Evolutionary conservation across 2,888 invertebrate species (phyloP).

Genomic region (Octonoba sinensis): DNA sequence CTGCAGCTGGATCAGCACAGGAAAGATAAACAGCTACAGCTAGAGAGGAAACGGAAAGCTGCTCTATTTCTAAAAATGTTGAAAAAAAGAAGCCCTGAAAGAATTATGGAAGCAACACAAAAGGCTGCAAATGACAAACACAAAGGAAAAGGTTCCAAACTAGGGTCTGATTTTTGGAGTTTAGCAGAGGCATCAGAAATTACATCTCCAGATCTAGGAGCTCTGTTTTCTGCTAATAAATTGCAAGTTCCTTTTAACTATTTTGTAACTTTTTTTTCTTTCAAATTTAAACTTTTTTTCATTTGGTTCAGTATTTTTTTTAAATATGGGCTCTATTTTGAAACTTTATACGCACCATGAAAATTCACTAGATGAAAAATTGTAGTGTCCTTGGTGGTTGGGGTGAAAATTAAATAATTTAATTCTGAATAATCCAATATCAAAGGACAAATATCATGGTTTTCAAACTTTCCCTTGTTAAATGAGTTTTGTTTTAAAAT

Average conservation of each 20-base stretch:
- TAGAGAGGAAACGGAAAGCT: slow-evolving; percentile 83
- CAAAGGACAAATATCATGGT: too few species aligned
- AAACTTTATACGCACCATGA: too few species aligned
- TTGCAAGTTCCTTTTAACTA: slow-evolving; percentile 16
- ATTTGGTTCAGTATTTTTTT: neutral
- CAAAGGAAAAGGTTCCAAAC: neutral
- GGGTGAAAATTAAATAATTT: too few species aligned
- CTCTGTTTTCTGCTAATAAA: slow-evolving; percentile 24
- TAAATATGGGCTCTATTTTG: neutral
- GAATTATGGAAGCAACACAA: slow-evolving; percentile 7
- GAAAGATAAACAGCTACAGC: slow-evolving; percentile 71
- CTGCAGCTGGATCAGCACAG: slow-evolving; percentile 69
- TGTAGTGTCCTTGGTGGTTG: too few species aligned
- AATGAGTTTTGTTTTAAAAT: too few species aligned
- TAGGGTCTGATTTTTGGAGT: slow-evolving; percentile 13
- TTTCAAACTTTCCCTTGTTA: too few species aligned
- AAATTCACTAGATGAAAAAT: too few species aligned
- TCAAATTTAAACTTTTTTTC: neutral
- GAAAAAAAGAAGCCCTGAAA: slow-evolving; percentile 21
- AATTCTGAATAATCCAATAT: too few species aligned
- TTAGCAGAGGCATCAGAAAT: slow-evolving; percentile 6
- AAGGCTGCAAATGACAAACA: neutral
- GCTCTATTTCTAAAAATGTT: slow-evolving; percentile 80
- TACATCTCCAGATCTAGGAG: slow-evolving; percentile 9
- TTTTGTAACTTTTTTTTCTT: neutral